Evolutionary conservation across 2,113 vertebrate species (phyloP).

Genomic region (Danio rerio): DNA sequence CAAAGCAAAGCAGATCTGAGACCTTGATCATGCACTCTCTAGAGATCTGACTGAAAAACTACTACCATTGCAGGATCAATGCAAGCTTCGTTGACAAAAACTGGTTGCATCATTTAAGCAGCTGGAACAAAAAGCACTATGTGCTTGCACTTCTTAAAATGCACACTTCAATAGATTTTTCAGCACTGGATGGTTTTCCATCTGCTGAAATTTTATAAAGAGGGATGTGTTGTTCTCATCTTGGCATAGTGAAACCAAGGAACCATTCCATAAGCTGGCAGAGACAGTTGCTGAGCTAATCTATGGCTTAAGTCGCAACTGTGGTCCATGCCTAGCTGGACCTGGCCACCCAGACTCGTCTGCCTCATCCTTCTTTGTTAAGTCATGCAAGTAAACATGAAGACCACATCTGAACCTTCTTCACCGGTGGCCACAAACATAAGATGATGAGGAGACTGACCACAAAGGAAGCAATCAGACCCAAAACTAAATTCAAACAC

Average conservation of each 20-base stretch:
- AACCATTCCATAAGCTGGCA: constrained; percentile 59
- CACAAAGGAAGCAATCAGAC: neutral
- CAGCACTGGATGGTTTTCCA: constrained; percentile 2
- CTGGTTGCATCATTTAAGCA: neutral
- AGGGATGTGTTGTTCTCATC: constrained; percentile 45
- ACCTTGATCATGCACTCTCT: constrained; percentile 58
- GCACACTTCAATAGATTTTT: constrained; percentile 40
- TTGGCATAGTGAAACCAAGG: constrained; percentile 62
- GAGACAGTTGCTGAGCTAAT: constrained; percentile 64
- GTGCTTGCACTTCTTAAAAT: constrained; percentile 47
- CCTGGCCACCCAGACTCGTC: constrained; percentile 16
- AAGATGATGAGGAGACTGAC: neutral
- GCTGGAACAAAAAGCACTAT: constrained; percentile 37
- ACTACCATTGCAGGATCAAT: constrained; percentile 16
- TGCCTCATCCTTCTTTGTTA: constrained; percentile 20
- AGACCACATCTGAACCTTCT: constrained; percentile 36
- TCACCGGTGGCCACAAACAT: constrained; percentile 18
- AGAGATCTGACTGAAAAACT: constrained; percentile 42
- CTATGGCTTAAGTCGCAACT: constrained; percentile 53
- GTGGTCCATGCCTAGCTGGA: constrained; percentile 29
- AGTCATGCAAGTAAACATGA: constrained; percentile 28
- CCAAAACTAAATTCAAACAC: neutral
- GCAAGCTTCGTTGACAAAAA: constrained; percentile 14
- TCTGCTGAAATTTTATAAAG: constrained; percentile 16
- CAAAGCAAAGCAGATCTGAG: constrained; percentile 62